Percentiles rank a stretch among this genome's conserved stretches.
These are phyloP conservation scores for Drosophila vallismaia DNA, from an alignment of 2,888 invertebrate genomes.

Conservation along the genomic window DNA sequence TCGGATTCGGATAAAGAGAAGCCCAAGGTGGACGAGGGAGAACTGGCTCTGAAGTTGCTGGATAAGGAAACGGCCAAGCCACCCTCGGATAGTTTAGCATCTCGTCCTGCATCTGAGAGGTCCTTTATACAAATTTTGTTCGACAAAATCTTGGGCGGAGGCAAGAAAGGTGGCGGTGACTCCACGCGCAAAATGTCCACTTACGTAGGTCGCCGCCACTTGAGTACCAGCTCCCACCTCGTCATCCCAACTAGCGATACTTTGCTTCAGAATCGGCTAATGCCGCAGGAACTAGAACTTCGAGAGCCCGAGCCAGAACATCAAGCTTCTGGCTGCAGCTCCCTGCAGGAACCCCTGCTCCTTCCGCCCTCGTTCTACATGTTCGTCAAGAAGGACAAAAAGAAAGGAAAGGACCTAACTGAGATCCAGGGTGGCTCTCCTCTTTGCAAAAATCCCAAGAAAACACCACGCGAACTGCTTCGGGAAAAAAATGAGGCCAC, in stretches of 20 bases:
- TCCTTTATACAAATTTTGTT: conserved; percentile 10
- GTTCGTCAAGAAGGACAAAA: conserved; percentile 1
- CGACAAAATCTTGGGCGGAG: conserved; percentile 25
- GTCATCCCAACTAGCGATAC: not conserved
- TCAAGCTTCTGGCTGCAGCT: not conserved
- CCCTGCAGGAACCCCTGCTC: not conserved
- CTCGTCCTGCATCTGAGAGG: not conserved
- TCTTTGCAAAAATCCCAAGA: conserved; percentile 1
- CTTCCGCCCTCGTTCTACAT: not conserved
- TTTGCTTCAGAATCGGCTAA: not conserved
- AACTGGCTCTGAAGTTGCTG: conserved; percentile 23
- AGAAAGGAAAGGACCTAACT: conserved; percentile 1
- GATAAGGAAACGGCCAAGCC: not conserved
- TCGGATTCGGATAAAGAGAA: not conserved
- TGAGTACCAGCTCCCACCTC: not conserved
- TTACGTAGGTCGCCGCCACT: not conserved
- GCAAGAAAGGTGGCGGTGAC: not conserved
- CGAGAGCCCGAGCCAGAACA: no score
- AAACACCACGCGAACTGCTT: not conserved
- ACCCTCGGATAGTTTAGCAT: not conserved
- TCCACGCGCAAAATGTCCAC: conserved; percentile 30
- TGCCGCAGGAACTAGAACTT: not conserved
- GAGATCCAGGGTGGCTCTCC: conserved; percentile 25
- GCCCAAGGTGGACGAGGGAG: conserved; percentile 29
- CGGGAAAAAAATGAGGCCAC: not conserved